Base-by-base conservation (phyloP, 2,797 vertebrate genomes). In the Malacoctenus gilli region DNA sequence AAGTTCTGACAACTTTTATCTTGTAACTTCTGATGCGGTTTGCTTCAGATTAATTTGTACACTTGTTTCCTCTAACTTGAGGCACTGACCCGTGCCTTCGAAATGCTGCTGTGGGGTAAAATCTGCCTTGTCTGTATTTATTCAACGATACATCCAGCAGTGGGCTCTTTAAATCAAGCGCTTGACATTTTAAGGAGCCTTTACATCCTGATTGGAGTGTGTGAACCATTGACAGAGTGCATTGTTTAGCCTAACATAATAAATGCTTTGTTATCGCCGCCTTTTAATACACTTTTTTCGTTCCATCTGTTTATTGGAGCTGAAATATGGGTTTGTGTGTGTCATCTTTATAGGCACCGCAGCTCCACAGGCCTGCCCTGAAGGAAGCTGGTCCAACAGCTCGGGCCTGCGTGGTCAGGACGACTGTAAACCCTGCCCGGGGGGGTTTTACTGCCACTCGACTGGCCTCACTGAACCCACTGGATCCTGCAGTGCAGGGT, bases 401-500 rank as follows among this genome's bases (percentile, higher is more conserved):
- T 91, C 90, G 56, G 94, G 94, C 13, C 72, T 88, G 6, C 77
- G 46, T 30, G 82, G 46, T 1, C 68, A 50, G 40, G 72, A 70
- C 14, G 91, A 93, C 4, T 97, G 95, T 72, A 89, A 65, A 50
- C 72, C 72, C 0, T 96, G 95, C 52, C 84, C 80, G 2, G 91
- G 87, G 25, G 94, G 94, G 0, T 83, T 81, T 55, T 95, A 91
- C 65, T 98, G 95, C 60, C 72, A 88, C 6, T 70, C 68, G 3
- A 44, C 78, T 0, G 92, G 87, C 35, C 91, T 87, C 9, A 84
- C 34, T 3, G 54, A 71, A 35, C 92, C 93, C 22, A 91, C 86
- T 12, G 94, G 92, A 41, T 83, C 21, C n/a, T 95, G 94, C 77
- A 83, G 75, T 34, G 76, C 72, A 2, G 94, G 94, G 95, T 98